Evolutionary conservation across 2,113 vertebrate species (phyloP).

Genomic region (Paramisgurnus dabryanus): DNA sequence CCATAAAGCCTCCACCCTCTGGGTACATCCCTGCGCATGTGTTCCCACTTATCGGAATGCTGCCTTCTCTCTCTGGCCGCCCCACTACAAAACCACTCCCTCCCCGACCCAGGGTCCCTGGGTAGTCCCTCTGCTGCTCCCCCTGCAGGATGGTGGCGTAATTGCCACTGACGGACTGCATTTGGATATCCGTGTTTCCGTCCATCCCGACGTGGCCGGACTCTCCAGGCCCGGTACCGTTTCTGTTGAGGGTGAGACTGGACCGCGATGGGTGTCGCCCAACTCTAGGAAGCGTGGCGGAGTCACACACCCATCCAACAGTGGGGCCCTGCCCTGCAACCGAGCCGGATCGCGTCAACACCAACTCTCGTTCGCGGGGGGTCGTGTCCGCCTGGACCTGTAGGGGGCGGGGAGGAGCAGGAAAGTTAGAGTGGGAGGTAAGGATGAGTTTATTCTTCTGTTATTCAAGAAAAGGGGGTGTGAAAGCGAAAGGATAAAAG

Average conservation of each 20-base stretch:
- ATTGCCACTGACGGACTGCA: slow-evolving; percentile 59
- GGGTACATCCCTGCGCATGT: slow-evolving; percentile 64
- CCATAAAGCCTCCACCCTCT: slow-evolving; percentile 68
- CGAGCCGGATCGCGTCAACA: slow-evolving; percentile 75
- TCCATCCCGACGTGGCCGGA: slow-evolving; percentile 47
- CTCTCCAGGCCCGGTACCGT: slow-evolving; percentile 54
- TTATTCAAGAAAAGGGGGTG: slow-evolving; percentile 43
- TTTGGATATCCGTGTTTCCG: slow-evolving; percentile 61
- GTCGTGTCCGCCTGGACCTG: slow-evolving; percentile 74
- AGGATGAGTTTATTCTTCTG: slow-evolving; percentile 54
- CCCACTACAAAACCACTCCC: slow-evolving; percentile 74
- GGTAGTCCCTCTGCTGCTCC: slow-evolving; percentile 68
- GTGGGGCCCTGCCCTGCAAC: slow-evolving; percentile 61
- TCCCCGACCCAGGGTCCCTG: slow-evolving; percentile 68
- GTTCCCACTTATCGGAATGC: slow-evolving; percentile 67
- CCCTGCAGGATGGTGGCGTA: slow-evolving; percentile 65
- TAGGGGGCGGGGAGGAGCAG: slow-evolving; percentile 65
- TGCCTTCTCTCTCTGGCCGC: slow-evolving; percentile 69
- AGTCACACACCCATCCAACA: slow-evolving; percentile 72
- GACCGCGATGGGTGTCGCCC: slow-evolving; percentile 66
- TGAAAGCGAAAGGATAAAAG: slow-evolving; percentile 22
- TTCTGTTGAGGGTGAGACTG: slow-evolving; percentile 63
- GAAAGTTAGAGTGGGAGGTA: slow-evolving; percentile 65
- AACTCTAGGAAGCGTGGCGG: slow-evolving; percentile 70
- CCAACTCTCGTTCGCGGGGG: slow-evolving; percentile 71